Evolutionary conservation across 2,797 vertebrate species (phyloP), one percentile per base, ranked within the genome.

Genomic region (Melanotaenia maccullochi): DNA sequence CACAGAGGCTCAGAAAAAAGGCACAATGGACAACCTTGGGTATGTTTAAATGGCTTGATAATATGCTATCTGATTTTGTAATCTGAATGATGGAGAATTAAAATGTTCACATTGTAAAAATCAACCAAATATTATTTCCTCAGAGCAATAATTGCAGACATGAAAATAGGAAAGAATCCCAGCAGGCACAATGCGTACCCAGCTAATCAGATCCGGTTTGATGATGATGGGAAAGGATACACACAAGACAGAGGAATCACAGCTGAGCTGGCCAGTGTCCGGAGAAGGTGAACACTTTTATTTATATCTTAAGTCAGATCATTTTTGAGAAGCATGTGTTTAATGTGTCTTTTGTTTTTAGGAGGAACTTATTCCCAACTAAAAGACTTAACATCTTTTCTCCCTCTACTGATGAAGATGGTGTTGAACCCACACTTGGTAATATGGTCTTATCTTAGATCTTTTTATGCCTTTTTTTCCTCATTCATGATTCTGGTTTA

Each of bases 341-440:
- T 2, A 2, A 57, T 24, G 38, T 33, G 11, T 20, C 0, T 5
- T 59, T 32, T 12, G 13, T 80, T 78, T 70, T 42, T 81, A 96
- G 95, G 86, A 94, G 25, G 88, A 82, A 30, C 68, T 74, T 95
- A 38, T 93, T 93, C 70, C 74, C 68, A 32, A 87, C 87, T 52
- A 97, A 83, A 86, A 96, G 95, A 77, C 93, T 99, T 24, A 93
- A 95, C 82, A 95, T 99, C 90, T 99, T 99, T 80, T 85, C 93
- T 18, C 67, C 85, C 2, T 0, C 32, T 58, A 18, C 87, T 60
- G 61, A 91, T 67, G 81, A 90, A 83, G 67, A 83, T 47, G 81
- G 87, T 76, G 73, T 60, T 0, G 66, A 87, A 25, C 73, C 88
- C 65, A 44, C 92, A 85, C 75, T 90, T 88, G 95, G 98, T 98